Conservation (phyloP, 1,140 invertebrate genomes). For the Atopsyche davidsoni region DNA sequence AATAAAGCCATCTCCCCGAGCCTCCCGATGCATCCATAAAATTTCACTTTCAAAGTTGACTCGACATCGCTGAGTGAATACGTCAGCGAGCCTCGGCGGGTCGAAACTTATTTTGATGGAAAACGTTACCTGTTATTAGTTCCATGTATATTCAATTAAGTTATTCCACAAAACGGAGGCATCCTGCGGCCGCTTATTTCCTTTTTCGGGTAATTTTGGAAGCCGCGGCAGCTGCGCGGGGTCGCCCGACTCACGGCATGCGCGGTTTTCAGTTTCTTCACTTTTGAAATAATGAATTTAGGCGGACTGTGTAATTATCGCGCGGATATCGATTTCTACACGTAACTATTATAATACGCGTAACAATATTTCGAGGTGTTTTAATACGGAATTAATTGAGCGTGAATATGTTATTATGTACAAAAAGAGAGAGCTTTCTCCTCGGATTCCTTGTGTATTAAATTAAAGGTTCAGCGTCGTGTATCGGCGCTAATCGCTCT, state of each 20-base stretch:
- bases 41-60: slow-evolving; percentile 13
- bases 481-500: too few relatives aligned
- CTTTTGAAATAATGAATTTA: too few relatives aligned
- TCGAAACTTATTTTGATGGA: slow-evolving; percentile 21
- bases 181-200: slow-evolving; percentile 5
- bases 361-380: too few relatives aligned
- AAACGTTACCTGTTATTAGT: slow-evolving; percentile 26
- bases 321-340: background rate
- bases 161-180: slow-evolving; percentile 28
- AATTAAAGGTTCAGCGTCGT: too few relatives aligned
- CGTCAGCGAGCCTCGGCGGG: background rate
- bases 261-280: slow-evolving; percentile 4
- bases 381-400: too few relatives aligned
- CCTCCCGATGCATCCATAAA: slow-evolving; percentile 14
- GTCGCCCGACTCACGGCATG: too few relatives aligned
- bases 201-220: slow-evolving; percentile 18
- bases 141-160: slow-evolving; percentile 31
- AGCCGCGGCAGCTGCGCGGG: slow-evolving; percentile 18
- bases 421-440: too few relatives aligned
- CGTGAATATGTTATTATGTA: too few relatives aligned
- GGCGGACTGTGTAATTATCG: too few relatives aligned
- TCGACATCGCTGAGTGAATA: slow-evolving; percentile 7
- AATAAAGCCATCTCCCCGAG: too few relatives aligned
- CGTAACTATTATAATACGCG: too few relatives aligned
- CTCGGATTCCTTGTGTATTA: too few relatives aligned